Percentiles rank a stretch among this genome's conserved stretches.
Evolutionary conservation across 2,113 vertebrate species (phyloP).

Genomic region (Spea bombifrons): DNA sequence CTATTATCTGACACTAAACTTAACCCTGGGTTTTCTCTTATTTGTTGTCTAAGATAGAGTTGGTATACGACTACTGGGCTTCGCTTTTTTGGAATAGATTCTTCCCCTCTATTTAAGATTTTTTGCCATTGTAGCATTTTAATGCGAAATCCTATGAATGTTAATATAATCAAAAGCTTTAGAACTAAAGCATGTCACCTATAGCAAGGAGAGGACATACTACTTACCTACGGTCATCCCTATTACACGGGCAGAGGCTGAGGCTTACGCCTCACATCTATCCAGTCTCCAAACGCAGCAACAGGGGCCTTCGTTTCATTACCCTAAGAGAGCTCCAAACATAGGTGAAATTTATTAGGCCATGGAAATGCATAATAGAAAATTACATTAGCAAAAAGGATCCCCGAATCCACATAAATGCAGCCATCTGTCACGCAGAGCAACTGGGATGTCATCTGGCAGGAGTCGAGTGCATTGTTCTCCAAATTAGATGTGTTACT

Average conservation of each 20-base stretch:
- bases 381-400: conserved; percentile 15
- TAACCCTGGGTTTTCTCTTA: no score
- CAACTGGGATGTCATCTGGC: neutral
- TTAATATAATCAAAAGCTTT: neutral
- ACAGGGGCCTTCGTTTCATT: neutral
- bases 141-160: neutral
- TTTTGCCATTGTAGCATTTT: no score
- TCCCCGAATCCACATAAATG: neutral
- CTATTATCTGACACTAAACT: no score
- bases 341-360: neutral
- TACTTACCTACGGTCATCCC: neutral
- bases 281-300: neutral
- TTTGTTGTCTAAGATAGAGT: no score
- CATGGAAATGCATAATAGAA: conserved; percentile 5
- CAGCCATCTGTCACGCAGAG: neutral
- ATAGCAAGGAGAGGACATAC: neutral
- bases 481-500: neutral
- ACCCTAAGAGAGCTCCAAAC: neutral
- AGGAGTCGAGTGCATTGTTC: neutral
- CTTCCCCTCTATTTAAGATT: no score
- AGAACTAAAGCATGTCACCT: neutral
- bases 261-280: neutral
- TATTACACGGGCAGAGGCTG: neutral
- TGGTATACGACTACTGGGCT: no score
- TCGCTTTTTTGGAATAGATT: no score